Conservation (phyloP, 2,113 vertebrate species). For the Microtus oregoni region DNA sequence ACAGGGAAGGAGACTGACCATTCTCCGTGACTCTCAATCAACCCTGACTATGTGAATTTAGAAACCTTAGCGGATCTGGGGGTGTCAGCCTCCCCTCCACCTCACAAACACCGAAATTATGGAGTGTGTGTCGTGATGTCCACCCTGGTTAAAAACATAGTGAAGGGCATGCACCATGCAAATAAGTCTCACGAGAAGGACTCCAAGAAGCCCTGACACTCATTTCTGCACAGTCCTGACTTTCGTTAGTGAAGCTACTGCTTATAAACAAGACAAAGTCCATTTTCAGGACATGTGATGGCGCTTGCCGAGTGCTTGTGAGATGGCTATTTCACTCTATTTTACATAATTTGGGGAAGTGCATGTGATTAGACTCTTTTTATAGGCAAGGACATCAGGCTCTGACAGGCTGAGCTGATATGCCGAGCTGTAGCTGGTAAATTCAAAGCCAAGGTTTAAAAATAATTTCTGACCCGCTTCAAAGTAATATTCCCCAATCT, state of each 20-base stretch:
- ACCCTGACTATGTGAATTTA: not conserved
- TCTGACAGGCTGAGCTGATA: not conserved
- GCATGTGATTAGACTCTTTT: not conserved
- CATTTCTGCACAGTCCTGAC: not conserved
- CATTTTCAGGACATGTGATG: conserved; percentile 6
- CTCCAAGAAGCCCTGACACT: no score
- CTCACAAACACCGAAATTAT: not conserved
- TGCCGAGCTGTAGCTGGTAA: not conserved
- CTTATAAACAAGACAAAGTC: conserved; percentile 28
- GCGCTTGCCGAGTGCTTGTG: not conserved
- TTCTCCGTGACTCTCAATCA: not conserved
- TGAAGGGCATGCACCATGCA: not conserved
- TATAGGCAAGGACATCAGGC: not conserved
- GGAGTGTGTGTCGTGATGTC: not conserved
- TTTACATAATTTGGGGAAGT: not conserved
- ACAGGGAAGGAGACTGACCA: not conserved
- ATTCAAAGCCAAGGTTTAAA: conserved; percentile 46
- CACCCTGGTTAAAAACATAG: not conserved
- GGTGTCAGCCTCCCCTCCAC: not conserved
- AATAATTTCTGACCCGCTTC: not conserved
- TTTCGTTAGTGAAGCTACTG: conserved; percentile 4
- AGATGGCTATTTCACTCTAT: not conserved
- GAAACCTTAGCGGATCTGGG: not conserved
- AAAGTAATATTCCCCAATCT: not conserved
- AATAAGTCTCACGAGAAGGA: not conserved